Conservation (phyloP, 2,113 vertebrate species). For the Cebus imitator region DNA sequence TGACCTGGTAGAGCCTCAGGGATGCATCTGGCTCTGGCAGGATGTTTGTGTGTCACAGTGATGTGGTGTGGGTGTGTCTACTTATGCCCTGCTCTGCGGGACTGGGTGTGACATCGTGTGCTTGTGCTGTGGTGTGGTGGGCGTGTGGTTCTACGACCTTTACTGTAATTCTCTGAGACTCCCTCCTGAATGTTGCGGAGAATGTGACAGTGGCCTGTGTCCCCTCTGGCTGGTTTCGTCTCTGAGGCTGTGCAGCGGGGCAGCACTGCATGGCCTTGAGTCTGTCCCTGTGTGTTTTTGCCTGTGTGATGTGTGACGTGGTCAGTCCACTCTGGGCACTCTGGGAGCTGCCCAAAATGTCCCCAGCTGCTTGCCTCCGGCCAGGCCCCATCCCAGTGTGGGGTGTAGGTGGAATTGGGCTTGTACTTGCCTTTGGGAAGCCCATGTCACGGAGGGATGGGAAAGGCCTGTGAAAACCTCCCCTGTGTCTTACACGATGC, state of each 20-base stretch:
- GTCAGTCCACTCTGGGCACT: neutral
- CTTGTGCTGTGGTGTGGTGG: neutral
- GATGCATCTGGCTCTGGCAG: neutral
- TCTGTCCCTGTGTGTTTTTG: neutral
- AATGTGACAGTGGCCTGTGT: neutral
- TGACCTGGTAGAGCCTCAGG: neutral
- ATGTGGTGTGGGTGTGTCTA: neutral
- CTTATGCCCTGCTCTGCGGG: neutral
- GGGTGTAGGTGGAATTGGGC: neutral
- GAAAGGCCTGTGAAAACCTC: neutral
- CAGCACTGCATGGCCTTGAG: accelerated
- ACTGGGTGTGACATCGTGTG: neutral
- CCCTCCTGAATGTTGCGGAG: neutral
- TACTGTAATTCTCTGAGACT: neutral
- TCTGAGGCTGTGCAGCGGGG: neutral
- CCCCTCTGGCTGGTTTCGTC: neutral
- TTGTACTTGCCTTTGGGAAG: neutral
- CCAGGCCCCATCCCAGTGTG: neutral
- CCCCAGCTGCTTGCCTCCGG: neutral
- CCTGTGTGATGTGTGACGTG: no score
- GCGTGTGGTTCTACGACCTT: neutral
- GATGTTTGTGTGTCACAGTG: neutral
- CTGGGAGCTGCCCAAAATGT: neutral
- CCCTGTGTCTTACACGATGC: neutral
- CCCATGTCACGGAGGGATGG: neutral